Evolutionary conservation across 2,113 vertebrate species (phyloP), one percentile per base, ranked within the genome.

Genomic region (Spea multiplicata): DNA sequence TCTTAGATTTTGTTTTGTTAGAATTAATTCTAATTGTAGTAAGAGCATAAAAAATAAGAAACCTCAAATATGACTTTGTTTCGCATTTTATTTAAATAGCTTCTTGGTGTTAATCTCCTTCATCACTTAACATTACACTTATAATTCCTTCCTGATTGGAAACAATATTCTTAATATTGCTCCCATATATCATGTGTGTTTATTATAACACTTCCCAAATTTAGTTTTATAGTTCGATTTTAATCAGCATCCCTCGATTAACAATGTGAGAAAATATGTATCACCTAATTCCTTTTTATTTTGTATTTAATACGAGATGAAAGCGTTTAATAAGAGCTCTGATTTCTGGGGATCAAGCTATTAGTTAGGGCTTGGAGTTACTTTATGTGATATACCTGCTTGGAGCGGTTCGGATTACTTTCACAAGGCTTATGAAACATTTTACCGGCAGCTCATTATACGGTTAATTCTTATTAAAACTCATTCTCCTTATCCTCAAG

Each of bases 181-280:
- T 13, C 55, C 55, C 4, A 8, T 13, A 13, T 59, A 59, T 13
- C 30, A 30, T 17, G n/a, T 64, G 17, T 30, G n/a, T 13, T 64
- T 53, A n/a, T 67, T 47, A 65, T 52, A 72, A 66, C 49, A 73
- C 48, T 79, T 73, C 66, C 70, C 77, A 79, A 65, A 65, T 73
- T 48, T 16, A 14, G n/a, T 49, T 66, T 83, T 86, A 73, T 78
- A 57, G 77, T 80, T 86, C 73, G 49, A 78, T 85, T 82, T 84
- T 83, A 81, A 85, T 88, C 85, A 86, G 85, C 86, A 88, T 86
- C 83, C 86, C 84, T 81, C 85, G 83, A 77, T 88, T 90, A 84
- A 84, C 71, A 81, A 84, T 52, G 83, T 84, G 81, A n/a, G 83
- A 86, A 91, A 79, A 88, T 84, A 86, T 81, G 71, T 82, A 70